Percentiles rank a stretch among this genome's conserved stretches.
Conservation (phyloP, 53 echinoderm and acorn worm species). For the Holothuria scabra region DNA sequence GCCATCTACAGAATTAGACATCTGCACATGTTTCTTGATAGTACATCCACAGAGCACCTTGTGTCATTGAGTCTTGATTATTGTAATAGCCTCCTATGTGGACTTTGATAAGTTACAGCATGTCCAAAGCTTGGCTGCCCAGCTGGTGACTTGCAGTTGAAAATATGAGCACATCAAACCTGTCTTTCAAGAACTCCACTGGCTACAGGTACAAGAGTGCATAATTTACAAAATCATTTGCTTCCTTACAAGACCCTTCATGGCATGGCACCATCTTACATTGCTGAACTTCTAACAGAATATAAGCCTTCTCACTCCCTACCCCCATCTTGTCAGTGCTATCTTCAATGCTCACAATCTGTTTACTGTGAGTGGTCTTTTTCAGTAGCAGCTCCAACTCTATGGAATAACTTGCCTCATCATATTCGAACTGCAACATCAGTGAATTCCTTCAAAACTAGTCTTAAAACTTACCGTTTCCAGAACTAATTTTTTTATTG, state of each 20-base stretch:
- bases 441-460: too few relatives aligned
- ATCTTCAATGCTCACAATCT: background rate
- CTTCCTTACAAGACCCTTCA: background rate
- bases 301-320: background rate
- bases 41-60: background rate
- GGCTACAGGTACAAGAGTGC: conserved; percentile 40
- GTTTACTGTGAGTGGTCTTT: background rate
- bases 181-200: conserved; percentile 41
- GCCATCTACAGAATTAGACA: too few relatives aligned
- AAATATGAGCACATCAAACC: too few relatives aligned
- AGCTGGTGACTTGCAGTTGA: too few relatives aligned
- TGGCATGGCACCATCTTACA: background rate
- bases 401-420: too few relatives aligned
- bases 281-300: background rate
- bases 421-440: too few relatives aligned
- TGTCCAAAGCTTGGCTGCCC: conserved; percentile 50
- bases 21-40: background rate
- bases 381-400: background rate
- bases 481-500: too few relatives aligned
- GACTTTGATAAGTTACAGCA: conserved; percentile 23
- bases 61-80: conserved; percentile 10
- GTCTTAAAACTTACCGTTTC: too few relatives aligned
- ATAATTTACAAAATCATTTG: conserved; percentile 15
- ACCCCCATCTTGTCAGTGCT: background rate
- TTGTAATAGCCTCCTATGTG: background rate